Evolutionary conservation across 1,140 invertebrate genomes (phyloP), one percentile per base, ranked within the genome.

Genomic region (Centruroides vittatus): DNA sequence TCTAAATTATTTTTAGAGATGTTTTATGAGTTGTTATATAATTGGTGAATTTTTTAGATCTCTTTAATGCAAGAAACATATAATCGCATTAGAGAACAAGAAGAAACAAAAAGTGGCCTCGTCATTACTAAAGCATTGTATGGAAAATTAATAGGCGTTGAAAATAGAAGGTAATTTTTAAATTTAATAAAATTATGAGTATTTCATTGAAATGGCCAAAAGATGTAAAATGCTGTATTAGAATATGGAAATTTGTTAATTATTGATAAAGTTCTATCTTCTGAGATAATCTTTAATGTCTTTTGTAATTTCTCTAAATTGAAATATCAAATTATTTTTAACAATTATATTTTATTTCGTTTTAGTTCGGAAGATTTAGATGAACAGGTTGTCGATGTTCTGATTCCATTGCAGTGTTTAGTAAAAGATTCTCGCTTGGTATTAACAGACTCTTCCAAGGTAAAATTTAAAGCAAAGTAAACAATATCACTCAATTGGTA

Each of bases 341-440:
- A 7, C 23, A 50, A 55, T 60, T 47, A 47, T 35, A 47, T 13
- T 49, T 11, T 52, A 41, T 52, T 12, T 13, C 35, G 12, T 60
- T 47, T 10, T 23, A 61, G 59, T 10, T 6, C 49, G 46, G 13
- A 58, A 9, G 54, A 60, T 35, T 47, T 41, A 23, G 68, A 70
- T 7, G 62, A 76, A 62, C 85, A 89, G 69, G 79, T 89, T 9
- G 86, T 97, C 58, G 90, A 96, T 74, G 93, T 98, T 3, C 93
- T 89, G 4, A 81, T 96, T 67, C 90, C 91, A 3, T 70, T 98
- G 13, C 95, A 98, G 72, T 93, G 92, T 70, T 80, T 97, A 64
- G 88, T 97, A 34, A 91, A 88, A 70, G 88, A 96, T 71, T 90
- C 90, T 4, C 86, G 84, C 72, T 76, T 98, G 10, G 80, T 89